Base-by-base conservation (phyloP, 2,797 vertebrate genomes). In the Sebastes hopkinsi region DNA sequence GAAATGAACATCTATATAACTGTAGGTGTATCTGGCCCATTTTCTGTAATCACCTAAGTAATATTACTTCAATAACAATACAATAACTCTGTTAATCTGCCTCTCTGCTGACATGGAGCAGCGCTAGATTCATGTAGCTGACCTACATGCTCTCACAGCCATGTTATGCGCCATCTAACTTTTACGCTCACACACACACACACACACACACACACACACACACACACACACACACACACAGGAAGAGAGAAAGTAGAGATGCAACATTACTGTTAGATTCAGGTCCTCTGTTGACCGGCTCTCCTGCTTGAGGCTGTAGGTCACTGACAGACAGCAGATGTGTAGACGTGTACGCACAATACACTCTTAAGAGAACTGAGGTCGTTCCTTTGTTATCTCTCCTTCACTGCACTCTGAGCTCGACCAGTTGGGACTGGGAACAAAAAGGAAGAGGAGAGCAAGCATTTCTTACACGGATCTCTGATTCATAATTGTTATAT, bases 231-330 rank as follows among this genome's bases (percentile, higher is more conserved):
- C 22, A 42, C 20, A 30, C 11, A 20, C 20, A 71, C 4, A 32
- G 38, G 38, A 42, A 16, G 38, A 42, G 38, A 46, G 61, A 69
- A 52, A 67, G 10, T 7, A 72, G 2, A 32, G 38, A 60, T 59
- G 27, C 34, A 58, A 30, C 29, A 60, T 38, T 66, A 23, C 22
- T 22, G 36, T 68, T 34, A 67, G 25, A 59, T 72, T 52, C 27
- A 20, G 68, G 29, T 78, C 46, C 60, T 67, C 58, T 61, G 62
- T 13, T 72, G 50, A 69, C 67, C 18, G 54, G 56, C 56, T 30
- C 71, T 70, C 25, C 66, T 14, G 82, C 91, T 89, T 73, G 76
- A 81, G 87, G 95, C 85, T 92, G 77, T 94, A 80, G 93, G 95
- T 94, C 93, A 93, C 38, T 72, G 80, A 58, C 52, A 69, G 75